Evolutionary conservation across 2,113 vertebrate genomes (phyloP), one percentile per base, ranked within the genome.

Genomic region (Dicentrarchus labrax): DNA sequence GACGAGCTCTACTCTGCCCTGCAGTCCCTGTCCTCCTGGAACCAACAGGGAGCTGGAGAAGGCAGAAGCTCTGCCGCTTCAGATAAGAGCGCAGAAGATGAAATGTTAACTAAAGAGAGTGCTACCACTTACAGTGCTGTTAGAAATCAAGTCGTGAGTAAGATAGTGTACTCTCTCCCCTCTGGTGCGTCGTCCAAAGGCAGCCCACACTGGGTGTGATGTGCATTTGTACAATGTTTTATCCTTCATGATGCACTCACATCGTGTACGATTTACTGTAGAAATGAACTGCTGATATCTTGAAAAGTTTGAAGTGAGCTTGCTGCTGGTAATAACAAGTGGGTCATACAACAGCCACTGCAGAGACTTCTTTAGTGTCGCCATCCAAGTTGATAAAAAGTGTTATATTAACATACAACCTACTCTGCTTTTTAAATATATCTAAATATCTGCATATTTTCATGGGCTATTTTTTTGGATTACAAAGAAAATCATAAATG

Each of bases 131-230:
- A 74, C 60, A 82, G 22, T 53, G 13, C 74, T 30, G 72, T 80
- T 57, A 87, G 74, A 76, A 65, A 15, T 68, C 93, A 84, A 69
- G 82, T 71, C 0, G 80, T 93, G 39, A 93, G 92, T 43, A 95
- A 96, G 87, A 51, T 57, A 0, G 76, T 94, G 11, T 88, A 86
- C 16, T 78, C 89, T 16, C 80, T 94, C 6, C 87, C 73, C 43
- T 72, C 89, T 22, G 91, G 79, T 36, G 60, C 78, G 56, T 57
- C 41, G 0, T 74, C 76, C 21, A 84, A 92, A 45, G 64, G 70
- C 45, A 94, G 91, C 76, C 89, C 94, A 61, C 94, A 94, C 43
- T 99, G 97, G 97, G 96, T 98, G 9, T 99, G 94, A 96, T 51
- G 17, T 30, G 22, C 76, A 17, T 64, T 84, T 73, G 24, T 24